phyloP scores from a whole-genome alignment of 2,888 invertebrate genomes.

The Polymixis lichenea region DNA sequence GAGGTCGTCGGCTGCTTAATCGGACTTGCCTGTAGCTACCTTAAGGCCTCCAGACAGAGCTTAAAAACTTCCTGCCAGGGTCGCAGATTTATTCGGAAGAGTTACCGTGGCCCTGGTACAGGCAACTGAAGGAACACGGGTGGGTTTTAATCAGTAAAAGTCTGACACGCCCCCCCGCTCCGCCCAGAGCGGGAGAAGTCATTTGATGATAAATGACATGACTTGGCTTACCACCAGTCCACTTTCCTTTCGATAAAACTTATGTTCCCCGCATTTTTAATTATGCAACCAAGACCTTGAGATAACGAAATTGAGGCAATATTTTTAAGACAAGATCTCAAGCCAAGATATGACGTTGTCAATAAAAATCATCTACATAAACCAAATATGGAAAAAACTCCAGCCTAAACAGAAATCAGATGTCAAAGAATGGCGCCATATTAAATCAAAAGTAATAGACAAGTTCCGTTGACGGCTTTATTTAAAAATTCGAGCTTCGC shows the following conservation, averaged over 20 bases:
- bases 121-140: too few species aligned
- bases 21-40: too few species aligned
- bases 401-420: conserved; percentile 28
- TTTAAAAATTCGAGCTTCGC: conserved; percentile 79
- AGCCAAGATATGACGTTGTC: background rate
- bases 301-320: conserved; percentile 27
- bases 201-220: background rate
- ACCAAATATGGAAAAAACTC: background rate
- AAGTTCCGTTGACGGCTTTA: conserved; percentile 68
- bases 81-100: too few species aligned
- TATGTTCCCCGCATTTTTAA: conserved; percentile 1
- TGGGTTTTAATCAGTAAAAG: too few species aligned
- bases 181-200: too few species aligned
- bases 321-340: conserved; percentile 4
- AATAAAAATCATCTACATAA: conserved; percentile 10
- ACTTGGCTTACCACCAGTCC: conserved; percentile 4
- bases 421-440: conserved; percentile 40
- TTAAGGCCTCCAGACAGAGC: too few species aligned
- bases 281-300: background rate
- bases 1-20: too few species aligned
- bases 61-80: too few species aligned
- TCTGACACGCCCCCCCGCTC: too few species aligned
- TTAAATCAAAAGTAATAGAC: conserved; percentile 52
- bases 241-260: conserved; percentile 35
- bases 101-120: too few species aligned